Conservation (phyloP, 1,140 invertebrate species). For the Ceratoteleas bidentatus region DNA sequence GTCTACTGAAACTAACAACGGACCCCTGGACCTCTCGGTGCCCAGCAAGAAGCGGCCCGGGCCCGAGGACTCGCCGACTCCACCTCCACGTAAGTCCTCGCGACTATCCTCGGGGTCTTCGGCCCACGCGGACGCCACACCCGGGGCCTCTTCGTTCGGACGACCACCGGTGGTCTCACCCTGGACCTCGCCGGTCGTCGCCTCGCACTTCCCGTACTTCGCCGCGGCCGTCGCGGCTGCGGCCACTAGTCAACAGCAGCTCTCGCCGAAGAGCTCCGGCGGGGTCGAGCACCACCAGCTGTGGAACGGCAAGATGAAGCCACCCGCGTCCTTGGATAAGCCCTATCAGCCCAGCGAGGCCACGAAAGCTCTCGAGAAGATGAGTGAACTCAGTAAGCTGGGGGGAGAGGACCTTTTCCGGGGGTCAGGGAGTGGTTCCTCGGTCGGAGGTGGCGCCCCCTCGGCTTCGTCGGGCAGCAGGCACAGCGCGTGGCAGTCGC, state of each 20-base stretch:
- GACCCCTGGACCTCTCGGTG: slow-evolving; percentile 90
- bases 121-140: slow-evolving; percentile 73
- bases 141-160: slow-evolving; percentile 81
- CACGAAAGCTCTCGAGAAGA: slow-evolving; percentile 93
- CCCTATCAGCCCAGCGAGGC: slow-evolving; percentile 87
- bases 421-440: slow-evolving; percentile 81
- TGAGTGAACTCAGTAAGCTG: slow-evolving; percentile 93
- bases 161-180: slow-evolving; percentile 86
- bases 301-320: slow-evolving; percentile 91
- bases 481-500: slow-evolving; percentile 95
- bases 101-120: slow-evolving; percentile 79
- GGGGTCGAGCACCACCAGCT: slow-evolving; percentile 81
- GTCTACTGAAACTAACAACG: slow-evolving; percentile 84
- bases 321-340: slow-evolving; percentile 82
- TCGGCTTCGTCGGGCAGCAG: slow-evolving; percentile 81
- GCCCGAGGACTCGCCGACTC: slow-evolving; percentile 84
- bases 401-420: slow-evolving; percentile 89
- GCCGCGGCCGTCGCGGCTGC: slow-evolving; percentile 89
- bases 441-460: slow-evolving; percentile 64
- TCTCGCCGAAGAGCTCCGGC: slow-evolving; percentile 87
- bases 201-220: slow-evolving; percentile 89
- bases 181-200: slow-evolving; percentile 90
- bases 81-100: slow-evolving; percentile 85
- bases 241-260: slow-evolving; percentile 83
- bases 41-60: slow-evolving; percentile 87